Evolutionary conservation across 2,888 invertebrate species (phyloP), one percentile per base, ranked within the genome.

Genomic region (Laspeyria flexula): DNA sequence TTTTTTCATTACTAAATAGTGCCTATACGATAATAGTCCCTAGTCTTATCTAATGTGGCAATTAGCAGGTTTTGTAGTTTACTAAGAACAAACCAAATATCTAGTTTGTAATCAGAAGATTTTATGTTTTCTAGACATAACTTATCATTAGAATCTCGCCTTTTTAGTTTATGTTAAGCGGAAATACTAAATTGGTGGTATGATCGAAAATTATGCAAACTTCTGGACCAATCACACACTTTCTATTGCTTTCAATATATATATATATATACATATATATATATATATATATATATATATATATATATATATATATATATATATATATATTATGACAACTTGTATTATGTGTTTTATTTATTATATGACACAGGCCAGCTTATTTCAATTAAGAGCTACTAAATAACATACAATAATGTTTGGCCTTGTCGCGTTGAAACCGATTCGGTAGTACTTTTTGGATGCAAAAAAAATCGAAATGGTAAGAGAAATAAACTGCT

Each of bases 131-230:
- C 43, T 37, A 41, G 11, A 37, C 37, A 45, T 45, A 51, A 45
- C 21, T 51, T 45, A 30, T 40, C 16, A 51, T 41, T 41, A 50
- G 23, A 31, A 25, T 41, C 41, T 40, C 44, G 30, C 30, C 6
- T 31, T 31, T 13, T 31, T 12, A 25, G 9, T 51, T 51, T 41
- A 45, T 51, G 30, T 11, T 30, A 12, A 35, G 13, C 51, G 51
- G 51, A 51, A 41, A 45, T 41, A 35, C 30, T 51, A 45, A 51
- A 41, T 35, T 35, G 29, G 23, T 41, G 29, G 30, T 41, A 41
- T 47, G 35, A 35, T 21, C 41, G 41, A 41, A 41, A 34, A 25
- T 15, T 34, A 16, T 34, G 7, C 23, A 29, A 21, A 34, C 7
- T 21, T 41, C 34, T 21, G 6, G 29, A 35, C 18, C 30, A 21